phyloP scores from a whole-genome alignment of 1,140 invertebrate species.

The Oreohelix idahoensis region DNA sequence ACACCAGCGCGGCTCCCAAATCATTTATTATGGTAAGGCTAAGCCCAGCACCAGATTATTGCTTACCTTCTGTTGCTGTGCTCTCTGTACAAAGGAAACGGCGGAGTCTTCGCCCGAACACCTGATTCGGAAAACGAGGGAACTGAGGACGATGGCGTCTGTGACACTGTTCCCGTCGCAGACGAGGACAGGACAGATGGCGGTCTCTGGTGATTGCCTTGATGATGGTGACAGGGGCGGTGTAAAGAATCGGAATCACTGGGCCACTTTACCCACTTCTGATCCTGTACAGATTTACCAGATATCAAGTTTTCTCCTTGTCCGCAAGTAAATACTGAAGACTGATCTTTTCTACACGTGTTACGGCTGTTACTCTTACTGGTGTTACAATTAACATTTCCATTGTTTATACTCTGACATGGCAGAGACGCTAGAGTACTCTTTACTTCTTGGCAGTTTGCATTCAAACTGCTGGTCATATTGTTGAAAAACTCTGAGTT shows the following conservation, averaged over 20 bases:
- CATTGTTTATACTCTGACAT: background rate
- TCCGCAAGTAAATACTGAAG: background rate
- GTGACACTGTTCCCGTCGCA: constrained; percentile 18
- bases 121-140: constrained; percentile 14
- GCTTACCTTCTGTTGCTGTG: background rate
- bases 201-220: background rate
- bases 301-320: background rate
- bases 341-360: background rate
- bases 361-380: background rate
- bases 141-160: constrained; percentile 9
- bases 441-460: background rate
- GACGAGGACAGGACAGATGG: background rate
- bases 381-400: background rate
- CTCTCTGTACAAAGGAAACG: background rate
- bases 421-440: background rate
- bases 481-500: constrained; percentile 13
- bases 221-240: background rate
- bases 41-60: too few relatives aligned
- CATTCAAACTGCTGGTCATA: constrained; percentile 30
- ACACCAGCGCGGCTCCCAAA: too few relatives aligned
- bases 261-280: constrained; percentile 14
- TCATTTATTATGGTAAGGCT: too few relatives aligned
- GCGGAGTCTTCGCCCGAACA: constrained; percentile 21
- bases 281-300: background rate
- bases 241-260: constrained; percentile 20